Base-by-base conservation (phyloP, 2,888 invertebrate species). In the Oasisia sp. region DNA sequence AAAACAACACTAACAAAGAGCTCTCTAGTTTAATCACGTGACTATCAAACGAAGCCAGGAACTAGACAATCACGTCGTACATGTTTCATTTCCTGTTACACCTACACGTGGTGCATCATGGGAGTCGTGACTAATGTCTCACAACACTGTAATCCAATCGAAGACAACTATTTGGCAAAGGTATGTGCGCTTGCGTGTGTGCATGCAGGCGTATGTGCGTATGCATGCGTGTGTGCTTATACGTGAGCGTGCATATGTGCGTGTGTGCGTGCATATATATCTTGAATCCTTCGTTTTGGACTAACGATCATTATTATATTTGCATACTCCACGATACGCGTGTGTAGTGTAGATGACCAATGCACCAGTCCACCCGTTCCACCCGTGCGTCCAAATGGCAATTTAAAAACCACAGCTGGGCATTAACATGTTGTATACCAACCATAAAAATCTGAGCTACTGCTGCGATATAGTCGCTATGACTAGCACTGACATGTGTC, bases 381-480 rank as follows among this genome's bases (percentile, higher is more conserved):
- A 50, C 9, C 50, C 74, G 74, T 74, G 74, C n/a, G 14, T 74
- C 8, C 27, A 27, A 74, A 27, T 74, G 74, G n/a, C 74, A 74
- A 27, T 74, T n/a, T 74, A n/a, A 19, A 74, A 74, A 74, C 74
- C 74, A 7, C 74, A 74, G 74, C 74, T 74, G 14, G 74, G 27
- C 19, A 19, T 74, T 74, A 74, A 74, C 74, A 27, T 7, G 74
- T 27, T 27, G 27, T 74, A n/a, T 74, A 74, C 27, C 74, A n/a
- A 74, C 74, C 19, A 74, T 74, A 74, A 74, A 74, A 74, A 74
- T 74, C 19, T 74, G n/a, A 74, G 74, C 74, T 74, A 74, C 74
- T 74, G 27, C 74, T 3, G 74, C 74, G 74, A 74, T 74, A 74
- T 74, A 74, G 14, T 74, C 27, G 27, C 74, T 27, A 27, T n/a